Conservation (phyloP, 2,113 vertebrate species). For the Leptodactylus fuscus region DNA sequence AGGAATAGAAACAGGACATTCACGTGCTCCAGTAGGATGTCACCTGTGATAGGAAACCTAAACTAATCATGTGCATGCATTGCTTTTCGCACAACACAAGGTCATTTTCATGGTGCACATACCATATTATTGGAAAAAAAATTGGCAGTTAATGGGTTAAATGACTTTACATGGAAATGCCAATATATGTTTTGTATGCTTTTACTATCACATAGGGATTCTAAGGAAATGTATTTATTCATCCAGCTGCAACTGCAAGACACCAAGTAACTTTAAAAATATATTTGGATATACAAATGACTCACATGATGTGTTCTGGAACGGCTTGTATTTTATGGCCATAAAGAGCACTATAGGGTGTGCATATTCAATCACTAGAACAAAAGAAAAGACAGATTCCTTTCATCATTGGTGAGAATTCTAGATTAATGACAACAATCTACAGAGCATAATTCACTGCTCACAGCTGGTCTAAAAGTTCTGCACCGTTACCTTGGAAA, state of each 20-base stretch:
- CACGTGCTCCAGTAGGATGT: too few relatives aligned
- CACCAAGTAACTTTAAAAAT: background rate
- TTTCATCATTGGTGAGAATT: constrained; percentile 46
- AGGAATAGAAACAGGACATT: too few relatives aligned
- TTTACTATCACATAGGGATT: background rate
- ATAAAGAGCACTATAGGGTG: background rate
- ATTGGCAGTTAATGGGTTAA: too few relatives aligned
- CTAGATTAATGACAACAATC: constrained; percentile 32
- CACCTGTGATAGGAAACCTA: too few relatives aligned
- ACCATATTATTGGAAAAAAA: too few relatives aligned
- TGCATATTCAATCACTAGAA: background rate
- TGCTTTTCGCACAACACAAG: too few relatives aligned
- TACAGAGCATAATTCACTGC: constrained; percentile 48
- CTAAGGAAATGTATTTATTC: background rate
- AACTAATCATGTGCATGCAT: too few relatives aligned
- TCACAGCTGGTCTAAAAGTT: constrained; percentile 51
- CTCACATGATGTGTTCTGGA: background rate
- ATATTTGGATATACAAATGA: background rate
- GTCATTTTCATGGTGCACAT: too few relatives aligned
- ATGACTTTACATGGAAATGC: too few relatives aligned
- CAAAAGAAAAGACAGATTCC: constrained; percentile 11
- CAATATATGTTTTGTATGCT: too few relatives aligned
- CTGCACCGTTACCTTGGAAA: constrained; percentile 57
- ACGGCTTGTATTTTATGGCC: constrained; percentile 4
- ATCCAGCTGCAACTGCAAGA: background rate